These are phyloP conservation scores for Onychorhynchus coronatus DNA, from an alignment of 2,113 vertebrate species.

Conservation along the genomic window DNA sequence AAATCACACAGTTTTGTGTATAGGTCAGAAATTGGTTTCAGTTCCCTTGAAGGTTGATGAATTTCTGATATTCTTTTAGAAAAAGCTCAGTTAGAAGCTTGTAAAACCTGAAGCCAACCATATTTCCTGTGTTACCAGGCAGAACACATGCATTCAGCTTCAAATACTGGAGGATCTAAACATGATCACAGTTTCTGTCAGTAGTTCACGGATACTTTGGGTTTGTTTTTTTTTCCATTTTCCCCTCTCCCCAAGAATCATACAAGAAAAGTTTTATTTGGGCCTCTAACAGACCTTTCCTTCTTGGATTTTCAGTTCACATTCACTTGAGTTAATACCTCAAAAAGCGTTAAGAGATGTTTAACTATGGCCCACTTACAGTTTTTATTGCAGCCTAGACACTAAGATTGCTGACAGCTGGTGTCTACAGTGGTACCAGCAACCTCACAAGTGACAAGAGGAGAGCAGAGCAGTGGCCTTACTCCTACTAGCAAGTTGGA, in stretches of 20 bases:
- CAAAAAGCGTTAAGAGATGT: background rate
- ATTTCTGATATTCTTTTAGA: background rate
- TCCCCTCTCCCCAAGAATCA: background rate
- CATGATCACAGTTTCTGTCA: background rate
- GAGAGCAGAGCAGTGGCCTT: background rate
- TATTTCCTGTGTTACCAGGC: background rate
- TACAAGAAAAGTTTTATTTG: background rate
- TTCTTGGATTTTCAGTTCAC: background rate
- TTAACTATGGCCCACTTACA: background rate
- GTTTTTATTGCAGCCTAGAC: background rate
- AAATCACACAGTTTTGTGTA: background rate
- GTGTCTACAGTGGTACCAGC: background rate
- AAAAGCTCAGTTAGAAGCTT: background rate
- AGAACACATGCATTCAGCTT: background rate
- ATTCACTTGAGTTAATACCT: background rate
- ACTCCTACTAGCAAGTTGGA: background rate
- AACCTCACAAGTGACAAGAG: background rate
- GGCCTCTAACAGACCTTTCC: background rate
- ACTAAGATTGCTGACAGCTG: background rate
- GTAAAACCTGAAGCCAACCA: background rate
- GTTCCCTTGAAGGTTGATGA: background rate
- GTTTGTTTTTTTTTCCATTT: fast-evolving
- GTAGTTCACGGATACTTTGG: background rate
- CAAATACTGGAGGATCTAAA: background rate
- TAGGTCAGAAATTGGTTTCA: background rate